Evolutionary conservation across 2,113 vertebrate genomes (phyloP).

Genomic region (Addax nasomaculatus): DNA sequence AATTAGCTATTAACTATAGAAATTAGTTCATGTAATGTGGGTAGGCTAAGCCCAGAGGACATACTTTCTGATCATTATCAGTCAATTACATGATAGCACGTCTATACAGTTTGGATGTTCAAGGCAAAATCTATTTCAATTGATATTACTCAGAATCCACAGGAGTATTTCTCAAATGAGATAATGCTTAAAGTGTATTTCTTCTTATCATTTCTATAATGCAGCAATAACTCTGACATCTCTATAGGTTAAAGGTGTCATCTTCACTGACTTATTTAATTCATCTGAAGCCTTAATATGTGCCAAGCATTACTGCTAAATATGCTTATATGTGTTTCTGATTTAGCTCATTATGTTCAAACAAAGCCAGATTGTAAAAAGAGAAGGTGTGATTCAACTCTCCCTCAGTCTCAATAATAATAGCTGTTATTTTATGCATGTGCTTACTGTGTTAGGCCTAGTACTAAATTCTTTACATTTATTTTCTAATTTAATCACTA

Average conservation of each 20-base stretch:
- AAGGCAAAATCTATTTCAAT: conserved; percentile 41
- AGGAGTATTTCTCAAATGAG: conserved; percentile 25
- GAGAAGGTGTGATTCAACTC: not conserved
- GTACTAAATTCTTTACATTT: not conserved
- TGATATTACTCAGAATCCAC: conserved; percentile 29
- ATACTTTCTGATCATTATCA: conserved; percentile 25
- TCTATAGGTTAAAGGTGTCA: conserved; percentile 21
- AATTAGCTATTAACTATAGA: conserved; percentile 47
- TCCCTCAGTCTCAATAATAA: not conserved
- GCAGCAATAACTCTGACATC: conserved; percentile 29
- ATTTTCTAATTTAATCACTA: not conserved
- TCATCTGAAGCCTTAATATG: not conserved
- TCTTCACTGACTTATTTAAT: not conserved
- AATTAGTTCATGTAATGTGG: conserved; percentile 42
- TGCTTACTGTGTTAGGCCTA: not conserved
- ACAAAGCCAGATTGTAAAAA: not conserved
- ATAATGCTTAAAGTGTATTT: conserved; percentile 30
- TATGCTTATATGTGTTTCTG: not conserved
- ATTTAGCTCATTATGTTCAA: not conserved
- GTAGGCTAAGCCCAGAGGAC: conserved; percentile 10
- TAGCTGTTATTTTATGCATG: not conserved
- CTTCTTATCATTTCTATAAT: conserved; percentile 30
- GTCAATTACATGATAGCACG: not conserved
- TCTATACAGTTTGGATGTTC: conserved; percentile 28
- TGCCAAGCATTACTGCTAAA: not conserved